Conservation (phyloP, 2,888 invertebrate genomes). For the Drosophila conformis region DNA sequence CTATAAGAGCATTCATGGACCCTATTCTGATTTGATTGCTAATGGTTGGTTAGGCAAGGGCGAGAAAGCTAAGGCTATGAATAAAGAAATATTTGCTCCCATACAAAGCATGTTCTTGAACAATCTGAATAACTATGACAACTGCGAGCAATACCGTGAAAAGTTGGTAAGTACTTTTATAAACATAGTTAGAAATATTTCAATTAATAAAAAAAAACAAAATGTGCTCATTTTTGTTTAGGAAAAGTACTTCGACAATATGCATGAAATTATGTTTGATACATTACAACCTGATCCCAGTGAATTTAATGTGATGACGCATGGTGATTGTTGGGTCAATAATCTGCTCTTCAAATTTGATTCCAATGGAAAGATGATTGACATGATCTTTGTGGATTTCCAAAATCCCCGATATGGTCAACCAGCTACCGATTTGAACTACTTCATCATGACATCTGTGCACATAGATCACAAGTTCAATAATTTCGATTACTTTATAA, state of each 20-base stretch:
- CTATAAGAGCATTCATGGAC: slow-evolving; percentile 58
- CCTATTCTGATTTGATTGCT: slow-evolving; percentile 37
- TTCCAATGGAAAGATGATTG: slow-evolving; percentile 59
- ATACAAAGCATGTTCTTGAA: slow-evolving; percentile 34
- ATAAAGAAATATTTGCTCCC: slow-evolving; percentile 32
- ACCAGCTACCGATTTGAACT: slow-evolving; percentile 76
- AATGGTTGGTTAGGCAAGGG: slow-evolving; percentile 37
- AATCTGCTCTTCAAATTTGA: slow-evolving; percentile 79
- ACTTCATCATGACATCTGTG: slow-evolving; percentile 80
- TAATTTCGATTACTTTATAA: slow-evolving; percentile 80
- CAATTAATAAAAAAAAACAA: not conserved
- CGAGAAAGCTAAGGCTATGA: slow-evolving; percentile 12
- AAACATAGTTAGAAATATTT: not conserved
- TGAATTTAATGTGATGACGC: slow-evolving; percentile 75
- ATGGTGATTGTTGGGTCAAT: slow-evolving; percentile 81
- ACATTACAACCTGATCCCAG: slow-evolving; percentile 31
- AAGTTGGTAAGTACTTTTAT: slow-evolving; percentile 62
- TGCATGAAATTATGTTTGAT: slow-evolving; percentile 24
- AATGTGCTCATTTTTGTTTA: slow-evolving; percentile 17
- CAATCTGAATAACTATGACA: slow-evolving; percentile 50
- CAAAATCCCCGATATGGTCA: slow-evolving; percentile 76
- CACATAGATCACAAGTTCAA: slow-evolving; percentile 76
- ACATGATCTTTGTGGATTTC: slow-evolving; percentile 80
- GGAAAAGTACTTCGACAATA: slow-evolving; percentile 45
- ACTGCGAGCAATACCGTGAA: slow-evolving; percentile 55